phyloP scores from a whole-genome alignment of 2,888 invertebrate genomes.

The Drosophila kanekoi region DNA sequence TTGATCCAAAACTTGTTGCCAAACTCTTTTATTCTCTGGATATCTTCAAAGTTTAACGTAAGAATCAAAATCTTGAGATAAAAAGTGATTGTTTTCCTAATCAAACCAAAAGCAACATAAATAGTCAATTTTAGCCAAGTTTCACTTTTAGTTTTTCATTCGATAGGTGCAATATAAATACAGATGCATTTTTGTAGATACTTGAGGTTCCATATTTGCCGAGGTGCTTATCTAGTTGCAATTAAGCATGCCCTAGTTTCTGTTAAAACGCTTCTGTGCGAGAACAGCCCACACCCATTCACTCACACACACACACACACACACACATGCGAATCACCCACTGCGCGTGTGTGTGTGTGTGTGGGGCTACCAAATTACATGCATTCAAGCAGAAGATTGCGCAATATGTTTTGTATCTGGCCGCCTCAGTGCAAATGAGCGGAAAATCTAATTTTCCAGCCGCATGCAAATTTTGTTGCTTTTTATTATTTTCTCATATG shows the following conservation, averaged over 20 bases:
- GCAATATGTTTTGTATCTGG: constrained; percentile 65
- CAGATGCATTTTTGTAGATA: constrained; percentile 1
- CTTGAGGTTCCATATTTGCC: constrained; percentile 31
- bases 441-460: constrained; percentile 76
- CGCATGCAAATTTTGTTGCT: constrained; percentile 55
- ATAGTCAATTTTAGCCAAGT: neutral
- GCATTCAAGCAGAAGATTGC: constrained; percentile 77
- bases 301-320: constrained; percentile 7
- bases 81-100: no score
- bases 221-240: constrained; percentile 38
- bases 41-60: no score
- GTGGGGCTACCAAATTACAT: constrained; percentile 37
- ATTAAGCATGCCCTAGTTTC: constrained; percentile 50
- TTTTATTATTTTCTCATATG: neutral
- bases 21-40: no score
- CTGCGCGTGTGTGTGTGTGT: constrained; percentile 1
- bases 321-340: constrained; percentile 9
- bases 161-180: neutral
- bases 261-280: constrained; percentile 25
- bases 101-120: no score
- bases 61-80: no score
- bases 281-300: constrained; percentile 42
- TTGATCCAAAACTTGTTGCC: no score
- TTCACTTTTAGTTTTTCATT: neutral
- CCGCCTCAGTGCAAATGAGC: constrained; percentile 69